Evolutionary conservation across 2,797 vertebrate genomes (phyloP), one percentile per base, ranked within the genome.

Genomic region (Scolopax rusticola): DNA sequence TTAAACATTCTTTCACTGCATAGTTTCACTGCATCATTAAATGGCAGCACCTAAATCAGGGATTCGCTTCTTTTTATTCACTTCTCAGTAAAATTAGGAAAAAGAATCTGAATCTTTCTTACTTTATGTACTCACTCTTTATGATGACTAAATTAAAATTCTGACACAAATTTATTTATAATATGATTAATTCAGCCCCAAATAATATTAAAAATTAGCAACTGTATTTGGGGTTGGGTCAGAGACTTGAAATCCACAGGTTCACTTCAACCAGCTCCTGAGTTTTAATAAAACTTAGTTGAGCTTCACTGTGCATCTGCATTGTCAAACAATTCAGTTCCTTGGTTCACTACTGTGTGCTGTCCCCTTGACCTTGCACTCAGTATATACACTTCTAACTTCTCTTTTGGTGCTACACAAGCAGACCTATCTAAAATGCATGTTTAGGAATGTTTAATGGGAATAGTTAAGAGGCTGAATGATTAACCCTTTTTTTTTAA

Each of bases 361-460:
- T 61, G 30, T 23, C 15, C n/a, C 68, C 8, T 19, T 21, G 27
- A 30, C 14, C 11, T 86, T 78, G 19, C 36, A 32, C 4, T 12
- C 7, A 8, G 3, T 3, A 8, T 11, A 0, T 8, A 24, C 15
- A 48, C 21, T 51, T 8, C 9, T 30, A 48, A 7, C 7, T 64
- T 90, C 40, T 70, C 5, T 75, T 81, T 68, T 59, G 12, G 10
- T 69, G 25, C 27, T 59, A 25, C 68, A 81, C 40, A 75, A 59
- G 71, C 8, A 53, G 9, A 36, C 53, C 11, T 4, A 3, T 64
- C 73, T 87, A 15, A 68, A 78, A 40, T 8, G 4, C n/a, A 69
- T 41, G 41, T 50, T 32, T 32, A 7, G 2, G 25, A 48, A 15
- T 40, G 23, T 16, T 2, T 19, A 50, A 28, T 38, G 33, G 28